These are phyloP conservation scores for Panzeria rudis DNA, from an alignment of 2,888 invertebrate species.

Conservation along the genomic window DNA sequence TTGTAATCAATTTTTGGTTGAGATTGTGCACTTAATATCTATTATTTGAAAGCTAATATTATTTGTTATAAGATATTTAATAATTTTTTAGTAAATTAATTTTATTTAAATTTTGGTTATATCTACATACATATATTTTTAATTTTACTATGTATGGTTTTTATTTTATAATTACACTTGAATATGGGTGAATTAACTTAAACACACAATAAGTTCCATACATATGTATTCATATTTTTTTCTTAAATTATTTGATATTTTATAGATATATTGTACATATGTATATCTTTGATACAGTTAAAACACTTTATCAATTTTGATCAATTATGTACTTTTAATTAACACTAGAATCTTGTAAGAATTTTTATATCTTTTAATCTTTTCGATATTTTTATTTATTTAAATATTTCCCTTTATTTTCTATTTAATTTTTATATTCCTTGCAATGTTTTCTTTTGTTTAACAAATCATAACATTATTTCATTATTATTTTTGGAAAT, in stretches of 20 bases:
- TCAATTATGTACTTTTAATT: no score
- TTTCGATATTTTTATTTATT: not conserved
- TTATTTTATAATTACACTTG: constrained; percentile 4
- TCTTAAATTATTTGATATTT: no score
- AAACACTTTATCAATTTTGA: not conserved
- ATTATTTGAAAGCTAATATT: not conserved
- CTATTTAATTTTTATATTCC: not conserved
- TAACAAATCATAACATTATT: constrained; percentile 13
- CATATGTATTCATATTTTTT: not conserved
- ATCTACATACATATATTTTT: not conserved
- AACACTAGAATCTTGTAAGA: no score
- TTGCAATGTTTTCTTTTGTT: not conserved
- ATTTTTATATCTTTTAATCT: no score
- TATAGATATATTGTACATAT: not conserved
- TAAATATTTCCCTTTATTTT: not conserved
- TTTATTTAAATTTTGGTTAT: not conserved
- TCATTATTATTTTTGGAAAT: no score
- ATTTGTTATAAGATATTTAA: not conserved
- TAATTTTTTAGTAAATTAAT: not conserved
- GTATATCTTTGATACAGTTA: not conserved
- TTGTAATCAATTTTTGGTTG: constrained; percentile 13
- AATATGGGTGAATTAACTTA: not conserved
- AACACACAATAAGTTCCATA: not conserved
- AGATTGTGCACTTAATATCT: constrained; percentile 2
- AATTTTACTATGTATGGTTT: not conserved